phyloP scores from a whole-genome alignment of 1,140 invertebrate genomes.

The Stegodyphus dumicola region DNA sequence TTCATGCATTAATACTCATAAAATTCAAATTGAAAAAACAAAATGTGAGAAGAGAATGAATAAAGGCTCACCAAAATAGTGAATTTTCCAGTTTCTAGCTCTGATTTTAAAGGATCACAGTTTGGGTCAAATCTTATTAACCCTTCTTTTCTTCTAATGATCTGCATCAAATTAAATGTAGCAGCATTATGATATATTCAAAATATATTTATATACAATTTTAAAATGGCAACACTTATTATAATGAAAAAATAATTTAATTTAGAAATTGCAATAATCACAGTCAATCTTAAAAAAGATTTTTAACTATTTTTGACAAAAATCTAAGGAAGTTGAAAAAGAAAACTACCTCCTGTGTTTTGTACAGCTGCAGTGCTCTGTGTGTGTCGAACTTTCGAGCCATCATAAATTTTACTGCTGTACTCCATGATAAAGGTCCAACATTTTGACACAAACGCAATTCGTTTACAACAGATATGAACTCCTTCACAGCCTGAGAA shows the following conservation, averaged over 20 bases:
- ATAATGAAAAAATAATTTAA: too few relatives aligned
- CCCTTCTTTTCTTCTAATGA: conserved; percentile 85
- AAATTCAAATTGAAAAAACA: neutral
- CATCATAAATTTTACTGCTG: conserved; percentile 93
- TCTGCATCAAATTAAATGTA: conserved; percentile 62
- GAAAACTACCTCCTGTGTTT: conserved; percentile 81
- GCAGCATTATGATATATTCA: too few relatives aligned
- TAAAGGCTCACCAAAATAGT: conserved; percentile 87
- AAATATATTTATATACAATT: too few relatives aligned
- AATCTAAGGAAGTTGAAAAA: neutral
- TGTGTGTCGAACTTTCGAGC: conserved; percentile 94
- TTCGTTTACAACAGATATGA: conserved; percentile 64
- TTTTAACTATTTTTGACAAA: neutral
- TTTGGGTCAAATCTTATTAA: conserved; percentile 83
- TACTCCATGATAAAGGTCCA: conserved; percentile 76
- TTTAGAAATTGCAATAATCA: too few relatives aligned
- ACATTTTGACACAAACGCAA: conserved; percentile 63
- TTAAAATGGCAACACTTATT: too few relatives aligned
- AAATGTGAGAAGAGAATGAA: neutral
- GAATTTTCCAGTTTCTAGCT: conserved; percentile 94
- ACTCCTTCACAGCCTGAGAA: conserved; percentile 62
- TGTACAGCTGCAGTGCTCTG: conserved; percentile 86
- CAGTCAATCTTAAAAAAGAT: neutral
- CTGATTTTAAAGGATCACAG: conserved; percentile 83
- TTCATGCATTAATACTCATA: too few relatives aligned